Conservation (phyloP, 2,113 vertebrate genomes). For the Chauna torquata region DNA sequence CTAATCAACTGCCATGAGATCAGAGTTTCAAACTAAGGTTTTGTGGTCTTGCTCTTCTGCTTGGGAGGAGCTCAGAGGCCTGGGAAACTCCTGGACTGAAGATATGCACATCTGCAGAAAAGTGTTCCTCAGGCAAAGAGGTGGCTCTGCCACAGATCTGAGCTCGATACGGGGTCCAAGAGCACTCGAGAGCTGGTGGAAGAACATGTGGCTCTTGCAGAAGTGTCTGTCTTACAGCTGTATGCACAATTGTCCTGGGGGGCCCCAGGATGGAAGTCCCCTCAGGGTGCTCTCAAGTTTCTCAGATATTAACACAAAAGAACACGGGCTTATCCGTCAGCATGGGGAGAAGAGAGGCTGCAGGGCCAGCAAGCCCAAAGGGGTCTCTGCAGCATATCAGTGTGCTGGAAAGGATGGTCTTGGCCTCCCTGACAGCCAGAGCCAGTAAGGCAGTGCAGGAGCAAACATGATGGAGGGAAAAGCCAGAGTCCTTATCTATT, state of each 20-base stretch:
- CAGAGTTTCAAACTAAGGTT: background rate
- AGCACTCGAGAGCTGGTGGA: background rate
- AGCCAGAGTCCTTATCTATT: background rate
- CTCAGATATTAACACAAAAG: background rate
- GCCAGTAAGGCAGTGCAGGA: background rate
- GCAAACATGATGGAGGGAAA: background rate
- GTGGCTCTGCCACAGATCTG: background rate
- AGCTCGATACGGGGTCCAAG: background rate
- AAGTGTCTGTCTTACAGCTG: background rate
- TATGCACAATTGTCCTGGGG: background rate
- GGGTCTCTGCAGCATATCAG: background rate
- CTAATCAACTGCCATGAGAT: background rate
- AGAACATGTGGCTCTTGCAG: rapidly evolving
- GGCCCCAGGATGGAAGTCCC: background rate
- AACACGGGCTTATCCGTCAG: background rate
- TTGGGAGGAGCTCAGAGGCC: background rate
- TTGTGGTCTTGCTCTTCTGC: background rate
- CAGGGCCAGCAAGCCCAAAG: background rate
- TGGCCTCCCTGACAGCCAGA: background rate
- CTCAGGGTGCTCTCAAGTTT: background rate
- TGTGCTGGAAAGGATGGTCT: background rate
- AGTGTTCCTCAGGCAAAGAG: rapidly evolving
- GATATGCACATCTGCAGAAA: background rate
- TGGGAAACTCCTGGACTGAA: background rate
- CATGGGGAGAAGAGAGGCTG: background rate